These are phyloP conservation scores for Percina caprodes DNA, from an alignment of 2,113 vertebrate species.

Conservation along the genomic window DNA sequence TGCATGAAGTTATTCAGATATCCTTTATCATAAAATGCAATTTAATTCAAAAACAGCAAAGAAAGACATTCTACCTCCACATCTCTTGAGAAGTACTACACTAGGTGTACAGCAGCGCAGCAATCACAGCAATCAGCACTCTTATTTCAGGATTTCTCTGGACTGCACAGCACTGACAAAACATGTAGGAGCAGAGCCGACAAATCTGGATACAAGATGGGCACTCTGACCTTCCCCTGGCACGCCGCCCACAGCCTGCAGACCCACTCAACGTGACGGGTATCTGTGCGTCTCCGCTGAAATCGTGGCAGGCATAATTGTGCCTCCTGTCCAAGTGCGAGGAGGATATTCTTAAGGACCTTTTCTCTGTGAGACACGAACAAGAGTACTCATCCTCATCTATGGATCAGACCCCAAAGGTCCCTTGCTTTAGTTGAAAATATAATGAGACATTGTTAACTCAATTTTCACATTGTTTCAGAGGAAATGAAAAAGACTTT, in stretches of 20 bases:
- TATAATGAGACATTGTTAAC: slow-evolving; percentile 84
- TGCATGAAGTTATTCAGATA: slow-evolving; percentile 8
- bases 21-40: slow-evolving; percentile 16
- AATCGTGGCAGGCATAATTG: slow-evolving; percentile 83
- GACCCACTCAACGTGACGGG: slow-evolving; percentile 81
- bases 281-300: slow-evolving; percentile 79
- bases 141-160: slow-evolving; percentile 72
- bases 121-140: slow-evolving; percentile 76
- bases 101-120: slow-evolving; percentile 47
- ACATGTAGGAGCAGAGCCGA: slow-evolving; percentile 77
- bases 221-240: slow-evolving; percentile 85
- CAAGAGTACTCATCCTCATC: slow-evolving; percentile 79
- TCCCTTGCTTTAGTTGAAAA: slow-evolving; percentile 75
- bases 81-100: slow-evolving; percentile 54
- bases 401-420: slow-evolving; percentile 80
- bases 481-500: slow-evolving; percentile 69
- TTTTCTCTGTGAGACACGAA: slow-evolving; percentile 81
- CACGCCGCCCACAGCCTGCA: slow-evolving; percentile 81
- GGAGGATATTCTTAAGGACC: slow-evolving; percentile 85
- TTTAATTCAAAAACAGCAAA: slow-evolving; percentile 42
- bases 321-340: slow-evolving; percentile 82
- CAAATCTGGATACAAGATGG: slow-evolving; percentile 84
- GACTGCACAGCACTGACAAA: slow-evolving; percentile 69
- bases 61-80: slow-evolving; percentile 5
- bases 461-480: slow-evolving; percentile 78